Conservation (phyloP, 2,888 invertebrate genomes). For the Urechis unicinctus region DNA sequence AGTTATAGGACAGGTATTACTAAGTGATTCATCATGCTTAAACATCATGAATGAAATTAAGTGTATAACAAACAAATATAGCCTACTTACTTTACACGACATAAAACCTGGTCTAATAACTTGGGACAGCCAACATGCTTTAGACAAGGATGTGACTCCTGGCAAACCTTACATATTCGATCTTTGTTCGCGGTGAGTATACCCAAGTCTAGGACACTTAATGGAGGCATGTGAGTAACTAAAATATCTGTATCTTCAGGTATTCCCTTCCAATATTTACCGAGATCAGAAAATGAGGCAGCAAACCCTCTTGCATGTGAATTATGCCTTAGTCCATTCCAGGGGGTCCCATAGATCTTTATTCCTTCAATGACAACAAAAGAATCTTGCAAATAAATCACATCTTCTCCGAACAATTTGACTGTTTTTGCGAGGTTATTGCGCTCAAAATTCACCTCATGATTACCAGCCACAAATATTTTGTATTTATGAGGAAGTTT, state of each 20-base stretch:
- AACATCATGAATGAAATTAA: too few species aligned
- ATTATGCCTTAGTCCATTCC: not conserved
- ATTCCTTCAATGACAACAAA: not conserved
- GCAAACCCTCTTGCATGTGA: not conserved
- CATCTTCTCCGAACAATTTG: not conserved
- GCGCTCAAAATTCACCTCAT: not conserved
- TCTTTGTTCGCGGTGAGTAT: not conserved
- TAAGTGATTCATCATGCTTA: not conserved
- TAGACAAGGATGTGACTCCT: not conserved
- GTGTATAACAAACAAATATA: too few species aligned
- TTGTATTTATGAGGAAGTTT: not conserved
- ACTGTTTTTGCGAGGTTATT: not conserved
- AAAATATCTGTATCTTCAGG: not conserved
- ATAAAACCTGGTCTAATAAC: not conserved
- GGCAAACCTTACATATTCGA: not conserved
- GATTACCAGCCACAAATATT: not conserved
- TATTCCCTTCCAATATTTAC: not conserved
- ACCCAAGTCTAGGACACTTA: not conserved
- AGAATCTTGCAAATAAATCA: not conserved
- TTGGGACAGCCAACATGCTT: not conserved
- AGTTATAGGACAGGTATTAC: not conserved
- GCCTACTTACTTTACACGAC: not conserved
- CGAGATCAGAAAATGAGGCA: not conserved
- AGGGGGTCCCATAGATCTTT: not conserved
- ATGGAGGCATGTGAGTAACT: not conserved